Percentiles rank a stretch among this genome's conserved stretches.
These are phyloP conservation scores for Thera obeliscata DNA, from an alignment of 2,888 invertebrate species.

Conservation along the genomic window DNA sequence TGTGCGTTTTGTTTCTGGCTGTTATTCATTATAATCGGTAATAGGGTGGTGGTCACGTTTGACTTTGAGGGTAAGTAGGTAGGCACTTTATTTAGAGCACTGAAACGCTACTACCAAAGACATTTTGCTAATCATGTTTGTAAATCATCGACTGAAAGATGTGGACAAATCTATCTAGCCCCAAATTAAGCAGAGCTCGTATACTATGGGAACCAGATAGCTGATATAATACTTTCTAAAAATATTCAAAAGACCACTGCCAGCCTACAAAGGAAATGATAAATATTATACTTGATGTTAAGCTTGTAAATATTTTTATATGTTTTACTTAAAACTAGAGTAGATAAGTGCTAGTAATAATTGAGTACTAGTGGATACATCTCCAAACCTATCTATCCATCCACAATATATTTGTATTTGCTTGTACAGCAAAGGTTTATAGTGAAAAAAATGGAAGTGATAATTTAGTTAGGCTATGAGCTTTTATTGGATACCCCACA, in stretches of 20 bases:
- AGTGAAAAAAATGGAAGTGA: no score
- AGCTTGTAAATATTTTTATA: background rate
- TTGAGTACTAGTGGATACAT: background rate
- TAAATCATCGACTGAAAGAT: background rate
- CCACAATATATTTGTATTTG: no score
- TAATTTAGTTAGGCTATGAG: no score
- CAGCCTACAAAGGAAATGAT: background rate
- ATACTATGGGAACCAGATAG: no score
- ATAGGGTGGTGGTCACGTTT: no score
- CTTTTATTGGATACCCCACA: no score
- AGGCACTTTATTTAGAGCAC: background rate
- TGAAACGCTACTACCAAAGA: conserved; percentile 25
- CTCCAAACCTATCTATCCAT: background rate
- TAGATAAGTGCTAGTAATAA: background rate
- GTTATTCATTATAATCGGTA: background rate
- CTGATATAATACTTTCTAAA: background rate
- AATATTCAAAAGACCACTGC: background rate
- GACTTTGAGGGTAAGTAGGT: background rate
- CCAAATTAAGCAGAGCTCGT: no score
- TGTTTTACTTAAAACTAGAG: background rate
- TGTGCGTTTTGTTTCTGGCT: background rate
- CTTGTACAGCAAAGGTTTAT: no score
- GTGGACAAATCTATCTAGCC: no score
- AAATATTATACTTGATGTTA: background rate
- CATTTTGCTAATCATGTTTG: conserved; percentile 4